phyloP scores from a whole-genome alignment of 2,888 invertebrate species.

The Branchellion lobata region DNA sequence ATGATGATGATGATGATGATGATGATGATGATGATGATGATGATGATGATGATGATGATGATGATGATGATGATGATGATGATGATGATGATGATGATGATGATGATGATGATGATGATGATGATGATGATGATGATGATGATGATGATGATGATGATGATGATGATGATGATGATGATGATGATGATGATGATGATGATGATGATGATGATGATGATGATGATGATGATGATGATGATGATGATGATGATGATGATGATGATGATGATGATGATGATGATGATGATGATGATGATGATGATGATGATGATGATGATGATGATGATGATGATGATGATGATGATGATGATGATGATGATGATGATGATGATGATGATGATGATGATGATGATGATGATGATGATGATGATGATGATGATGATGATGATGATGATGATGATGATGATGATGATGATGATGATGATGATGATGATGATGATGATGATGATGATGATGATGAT shows the following conservation, averaged over 20 bases:
- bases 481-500: constrained; percentile 28
- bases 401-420: constrained; percentile 26
- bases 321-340: too few species aligned
- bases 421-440: constrained; percentile 19
- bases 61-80: neutral
- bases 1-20: neutral
- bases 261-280: too few species aligned
- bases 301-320: too few species aligned
- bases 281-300: too few species aligned
- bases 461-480: constrained; percentile 36
- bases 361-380: constrained; percentile 27
- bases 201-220: too few species aligned
- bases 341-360: constrained; percentile 33
- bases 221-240: too few species aligned
- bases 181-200: too few species aligned
- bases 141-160: neutral
- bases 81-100: constrained; percentile 12
- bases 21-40: constrained; percentile 5
- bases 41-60: neutral
- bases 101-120: constrained; percentile 29
- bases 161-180: too few species aligned
- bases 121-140: constrained; percentile 23
- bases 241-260: too few species aligned
- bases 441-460: constrained; percentile 18
- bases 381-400: constrained; percentile 36